phyloP scores from a whole-genome alignment of 2,888 invertebrate genomes.

The Sesia apiformis region DNA sequence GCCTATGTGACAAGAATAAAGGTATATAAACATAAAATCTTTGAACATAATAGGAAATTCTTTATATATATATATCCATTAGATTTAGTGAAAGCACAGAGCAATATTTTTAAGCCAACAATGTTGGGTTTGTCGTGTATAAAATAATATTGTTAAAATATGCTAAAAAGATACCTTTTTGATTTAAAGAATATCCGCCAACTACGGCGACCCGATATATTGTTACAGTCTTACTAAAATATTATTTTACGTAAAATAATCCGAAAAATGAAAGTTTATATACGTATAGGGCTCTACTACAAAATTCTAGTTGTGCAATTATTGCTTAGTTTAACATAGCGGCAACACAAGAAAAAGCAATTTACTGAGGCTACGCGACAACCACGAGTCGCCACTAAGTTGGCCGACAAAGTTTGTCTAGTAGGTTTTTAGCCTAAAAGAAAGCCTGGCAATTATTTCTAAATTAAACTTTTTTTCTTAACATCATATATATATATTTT shows the following conservation, averaged over 20 bases:
- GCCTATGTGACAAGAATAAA: constrained; percentile 41
- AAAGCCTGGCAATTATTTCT: constrained; percentile 46
- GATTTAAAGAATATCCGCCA: no score
- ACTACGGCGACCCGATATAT: no score
- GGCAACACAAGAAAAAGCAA: no score
- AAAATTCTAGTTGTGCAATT: no score
- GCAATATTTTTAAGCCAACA: background rate
- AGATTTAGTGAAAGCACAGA: background rate
- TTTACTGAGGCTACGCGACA: no score
- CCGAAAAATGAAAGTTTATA: no score
- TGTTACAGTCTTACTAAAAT: no score
- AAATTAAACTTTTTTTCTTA: constrained; percentile 11
- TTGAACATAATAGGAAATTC: constrained; percentile 11
- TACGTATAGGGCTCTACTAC: no score
- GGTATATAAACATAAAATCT: constrained; percentile 46
- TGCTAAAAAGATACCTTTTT: background rate
- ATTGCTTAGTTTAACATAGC: no score
- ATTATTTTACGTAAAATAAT: no score
- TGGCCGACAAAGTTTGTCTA: no score
- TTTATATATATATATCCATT: constrained; percentile 4
- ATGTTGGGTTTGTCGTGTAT: background rate
- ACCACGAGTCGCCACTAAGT: no score
- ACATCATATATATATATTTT: background rate
- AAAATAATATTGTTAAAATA: background rate
- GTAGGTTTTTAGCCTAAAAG: constrained; percentile 14